A percentile compares a stretch with the other conserved stretches of the same genome.
phyloP scores from a whole-genome alignment of 2,113 vertebrate genomes.

The Psammodynastes pulverulentus region DNA sequence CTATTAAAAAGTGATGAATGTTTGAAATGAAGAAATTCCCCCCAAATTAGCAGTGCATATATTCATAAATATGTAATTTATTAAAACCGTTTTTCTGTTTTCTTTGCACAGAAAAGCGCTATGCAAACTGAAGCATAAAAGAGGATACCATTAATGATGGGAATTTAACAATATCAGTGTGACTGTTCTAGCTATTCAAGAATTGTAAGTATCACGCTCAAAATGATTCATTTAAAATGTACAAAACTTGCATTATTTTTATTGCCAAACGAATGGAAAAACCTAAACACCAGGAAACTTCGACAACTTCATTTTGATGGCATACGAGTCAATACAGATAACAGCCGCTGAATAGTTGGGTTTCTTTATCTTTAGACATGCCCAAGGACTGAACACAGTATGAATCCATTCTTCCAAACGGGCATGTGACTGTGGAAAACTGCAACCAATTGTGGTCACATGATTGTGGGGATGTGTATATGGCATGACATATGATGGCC shows the following conservation, averaged over 20 bases:
- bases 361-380: neutral
- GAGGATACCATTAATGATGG: constrained; percentile 12
- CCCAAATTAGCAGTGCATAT: constrained; percentile 32
- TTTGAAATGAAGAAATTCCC: neutral
- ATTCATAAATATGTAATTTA: constrained; percentile 52
- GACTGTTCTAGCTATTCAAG: neutral
- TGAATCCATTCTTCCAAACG: neutral
- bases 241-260: neutral
- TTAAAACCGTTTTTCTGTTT: constrained; percentile 58
- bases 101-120: constrained; percentile 55
- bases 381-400: neutral
- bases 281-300: neutral
- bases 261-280: neutral
- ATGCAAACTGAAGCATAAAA: constrained; percentile 32
- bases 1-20: constrained; percentile 34
- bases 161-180: neutral
- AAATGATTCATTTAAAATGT: neutral
- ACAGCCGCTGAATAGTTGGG: neutral
- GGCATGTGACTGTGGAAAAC: neutral
- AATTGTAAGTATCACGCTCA: rapidly evolving
- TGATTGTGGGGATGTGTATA: neutral
- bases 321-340: neutral
- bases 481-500: neutral
- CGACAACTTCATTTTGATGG: neutral
- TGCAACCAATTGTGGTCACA: neutral